phyloP scores from a whole-genome alignment of 2,113 vertebrate genomes.

The Monopterus albus region DNA sequence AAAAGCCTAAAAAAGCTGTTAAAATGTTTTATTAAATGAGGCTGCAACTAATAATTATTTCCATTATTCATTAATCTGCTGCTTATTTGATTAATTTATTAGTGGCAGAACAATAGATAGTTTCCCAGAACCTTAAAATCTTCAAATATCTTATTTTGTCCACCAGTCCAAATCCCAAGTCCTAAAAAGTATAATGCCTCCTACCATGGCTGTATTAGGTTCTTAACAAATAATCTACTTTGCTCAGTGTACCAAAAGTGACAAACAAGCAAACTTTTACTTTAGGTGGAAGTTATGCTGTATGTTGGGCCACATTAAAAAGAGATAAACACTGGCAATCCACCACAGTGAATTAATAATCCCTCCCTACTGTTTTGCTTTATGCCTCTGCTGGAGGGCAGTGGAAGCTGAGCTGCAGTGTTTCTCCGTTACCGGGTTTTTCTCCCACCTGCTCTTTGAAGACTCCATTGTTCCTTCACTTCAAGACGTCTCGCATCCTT shows the following conservation, averaged over 20 bases:
- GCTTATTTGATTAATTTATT: not conserved
- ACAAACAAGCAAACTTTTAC: constrained; percentile 26
- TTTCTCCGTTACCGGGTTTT: constrained; percentile 31
- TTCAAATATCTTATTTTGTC: too few species aligned
- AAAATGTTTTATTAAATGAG: not conserved
- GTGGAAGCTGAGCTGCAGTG: constrained; percentile 24
- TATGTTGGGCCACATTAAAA: constrained; percentile 11
- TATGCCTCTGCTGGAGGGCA: constrained; percentile 46
- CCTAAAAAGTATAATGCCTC: too few species aligned
- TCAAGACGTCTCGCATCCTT: constrained; percentile 50
- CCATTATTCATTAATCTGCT: not conserved
- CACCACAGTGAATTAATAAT: constrained; percentile 52
- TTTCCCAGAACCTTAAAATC: too few species aligned
- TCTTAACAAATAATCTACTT: too few species aligned
- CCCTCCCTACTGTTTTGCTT: constrained; percentile 42
- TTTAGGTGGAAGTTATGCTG: constrained; percentile 13
- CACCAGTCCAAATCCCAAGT: too few species aligned
- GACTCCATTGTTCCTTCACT: constrained; percentile 55
- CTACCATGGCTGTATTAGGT: too few species aligned
- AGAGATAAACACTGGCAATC: constrained; percentile 44
- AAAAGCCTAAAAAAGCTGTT: not conserved
- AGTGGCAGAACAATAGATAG: too few species aligned
- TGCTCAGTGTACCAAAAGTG: not conserved
- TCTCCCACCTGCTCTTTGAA: constrained; percentile 43
- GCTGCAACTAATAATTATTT: not conserved